Evolutionary conservation across 2,113 vertebrate species (phyloP).

Genomic region (Ondatra zibethicus): DNA sequence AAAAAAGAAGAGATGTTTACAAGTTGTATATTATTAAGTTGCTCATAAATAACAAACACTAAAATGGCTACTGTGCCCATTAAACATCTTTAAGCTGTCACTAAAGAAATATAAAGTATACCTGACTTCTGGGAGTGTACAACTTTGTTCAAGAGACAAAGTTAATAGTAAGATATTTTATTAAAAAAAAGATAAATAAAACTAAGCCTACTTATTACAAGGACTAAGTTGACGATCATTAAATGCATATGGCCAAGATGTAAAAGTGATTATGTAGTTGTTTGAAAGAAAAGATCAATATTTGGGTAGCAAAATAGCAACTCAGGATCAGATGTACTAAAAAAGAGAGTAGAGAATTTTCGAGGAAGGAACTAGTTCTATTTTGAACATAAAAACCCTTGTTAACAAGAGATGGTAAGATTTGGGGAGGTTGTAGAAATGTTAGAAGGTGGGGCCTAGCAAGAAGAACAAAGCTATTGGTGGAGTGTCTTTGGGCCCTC

Average conservation of each 20-base stretch:
- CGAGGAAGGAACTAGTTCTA: background rate
- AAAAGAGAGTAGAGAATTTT: background rate
- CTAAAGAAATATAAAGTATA: conserved; percentile 5
- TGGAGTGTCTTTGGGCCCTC: background rate
- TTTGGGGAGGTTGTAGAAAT: background rate
- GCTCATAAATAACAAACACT: conserved; percentile 41
- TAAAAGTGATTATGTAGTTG: background rate
- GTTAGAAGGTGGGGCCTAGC: background rate
- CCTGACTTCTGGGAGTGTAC: background rate
- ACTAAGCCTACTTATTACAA: background rate
- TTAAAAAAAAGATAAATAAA: background rate
- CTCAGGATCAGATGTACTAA: background rate
- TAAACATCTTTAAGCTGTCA: conserved; percentile 5
- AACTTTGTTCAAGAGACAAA: background rate
- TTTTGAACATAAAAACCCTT: background rate
- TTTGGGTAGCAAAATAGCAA: background rate
- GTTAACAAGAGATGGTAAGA: background rate
- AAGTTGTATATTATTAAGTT: background rate
- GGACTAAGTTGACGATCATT: background rate
- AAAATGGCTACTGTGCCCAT: background rate
- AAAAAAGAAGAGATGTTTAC: background rate
- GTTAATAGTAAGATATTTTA: conserved; percentile 39
- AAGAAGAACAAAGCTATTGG: background rate
- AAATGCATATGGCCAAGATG: background rate
- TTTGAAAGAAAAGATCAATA: background rate